These are phyloP conservation scores for Aphelinus certus DNA, from an alignment of 1,140 invertebrate genomes.

Conservation along the genomic window DNA sequence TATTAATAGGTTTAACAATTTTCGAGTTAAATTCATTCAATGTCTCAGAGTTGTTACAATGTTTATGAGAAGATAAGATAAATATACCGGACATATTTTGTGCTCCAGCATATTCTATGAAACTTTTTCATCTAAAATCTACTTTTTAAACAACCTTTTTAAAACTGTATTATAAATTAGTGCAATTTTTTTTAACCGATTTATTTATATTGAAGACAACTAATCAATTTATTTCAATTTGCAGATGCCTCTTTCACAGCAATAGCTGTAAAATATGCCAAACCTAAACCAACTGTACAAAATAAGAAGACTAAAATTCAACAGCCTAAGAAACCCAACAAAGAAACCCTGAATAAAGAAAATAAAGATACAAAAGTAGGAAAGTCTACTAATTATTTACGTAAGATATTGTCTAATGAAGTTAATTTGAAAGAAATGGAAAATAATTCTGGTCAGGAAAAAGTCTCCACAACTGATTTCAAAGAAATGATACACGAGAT, in stretches of 20 bases:
- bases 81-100: too few species aligned
- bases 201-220: not conserved
- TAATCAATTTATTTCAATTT: constrained; percentile 35
- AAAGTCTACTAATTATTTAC: constrained; percentile 58
- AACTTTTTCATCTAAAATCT: too few species aligned
- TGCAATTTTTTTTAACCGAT: not conserved
- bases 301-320: constrained; percentile 50
- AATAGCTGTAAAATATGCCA: constrained; percentile 50
- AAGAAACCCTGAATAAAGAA: constrained; percentile 60
- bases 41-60: too few species aligned
- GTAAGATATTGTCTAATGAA: constrained; percentile 58
- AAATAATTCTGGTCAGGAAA: constrained; percentile 48
- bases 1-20: too few species aligned
- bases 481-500: constrained; percentile 19
- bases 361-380: constrained; percentile 57
- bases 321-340: constrained; percentile 52
- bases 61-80: too few species aligned
- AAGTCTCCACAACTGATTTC: constrained; percentile 35
- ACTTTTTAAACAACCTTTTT: too few species aligned
- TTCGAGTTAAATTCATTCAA: too few species aligned
- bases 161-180: too few species aligned
- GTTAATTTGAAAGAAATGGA: constrained; percentile 53
- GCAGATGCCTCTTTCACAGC: constrained; percentile 54
- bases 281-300: constrained; percentile 51
- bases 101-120: too few species aligned